phyloP scores from a whole-genome alignment of 2,113 vertebrate species.

The Oncorhynchus masou region DNA sequence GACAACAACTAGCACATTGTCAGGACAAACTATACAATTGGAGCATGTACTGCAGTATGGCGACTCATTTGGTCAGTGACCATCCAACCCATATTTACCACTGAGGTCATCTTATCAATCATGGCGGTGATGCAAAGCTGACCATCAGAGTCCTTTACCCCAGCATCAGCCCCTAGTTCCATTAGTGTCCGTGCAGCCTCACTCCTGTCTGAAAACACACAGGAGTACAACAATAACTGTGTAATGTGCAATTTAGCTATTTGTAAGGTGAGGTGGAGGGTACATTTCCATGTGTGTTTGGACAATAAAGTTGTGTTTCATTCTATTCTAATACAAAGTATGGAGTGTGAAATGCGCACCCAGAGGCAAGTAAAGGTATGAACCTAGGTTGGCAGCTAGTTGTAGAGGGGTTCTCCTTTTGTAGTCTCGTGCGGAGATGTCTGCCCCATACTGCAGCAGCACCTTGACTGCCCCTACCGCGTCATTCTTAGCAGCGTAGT shows the following conservation, averaged over 20 bases:
- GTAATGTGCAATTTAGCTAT: too few species aligned
- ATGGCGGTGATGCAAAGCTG: constrained; percentile 71
- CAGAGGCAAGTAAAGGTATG: neutral
- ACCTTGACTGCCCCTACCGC: constrained; percentile 46
- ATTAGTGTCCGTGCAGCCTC: constrained; percentile 58
- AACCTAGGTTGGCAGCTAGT: constrained; percentile 66
- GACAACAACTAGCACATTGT: neutral
- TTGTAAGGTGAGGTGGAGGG: too few species aligned
- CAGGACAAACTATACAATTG: neutral
- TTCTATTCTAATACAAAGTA: neutral
- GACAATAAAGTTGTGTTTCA: neutral
- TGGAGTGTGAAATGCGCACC: neutral
- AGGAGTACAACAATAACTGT: neutral
- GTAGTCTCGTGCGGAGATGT: constrained; percentile 57
- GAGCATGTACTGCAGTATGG: neutral
- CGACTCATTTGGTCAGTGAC: neutral
- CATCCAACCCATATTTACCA: constrained; percentile 50
- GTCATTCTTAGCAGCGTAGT: constrained; percentile 70
- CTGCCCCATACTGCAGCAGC: constrained; percentile 57
- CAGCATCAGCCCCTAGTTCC: constrained; percentile 62
- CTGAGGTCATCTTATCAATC: constrained; percentile 64
- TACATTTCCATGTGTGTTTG: neutral
- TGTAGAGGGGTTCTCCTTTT: constrained; percentile 66
- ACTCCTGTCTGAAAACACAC: constrained; percentile 56
- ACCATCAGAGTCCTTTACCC: constrained; percentile 63